Evolutionary conservation across 2,113 vertebrate species (phyloP), one percentile per base, ranked within the genome.

Genomic region (Crotalus tigris): DNA sequence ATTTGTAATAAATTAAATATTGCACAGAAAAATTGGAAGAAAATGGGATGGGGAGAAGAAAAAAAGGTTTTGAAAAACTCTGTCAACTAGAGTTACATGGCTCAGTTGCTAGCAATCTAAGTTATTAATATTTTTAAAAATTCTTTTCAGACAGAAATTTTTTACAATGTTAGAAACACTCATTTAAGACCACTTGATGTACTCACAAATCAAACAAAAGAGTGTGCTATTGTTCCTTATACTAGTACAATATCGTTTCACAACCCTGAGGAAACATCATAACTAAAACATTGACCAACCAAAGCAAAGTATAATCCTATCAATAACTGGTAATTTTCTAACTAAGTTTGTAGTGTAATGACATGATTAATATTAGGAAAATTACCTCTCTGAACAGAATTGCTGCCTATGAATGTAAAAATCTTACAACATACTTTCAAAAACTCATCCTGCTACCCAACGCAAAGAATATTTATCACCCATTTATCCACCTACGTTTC

Each of bases 1-100:
- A 96, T 96, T 93, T 49, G 85, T 10, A 95, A 96, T 90, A 92
- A 96, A 93, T 95, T 87, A 55, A 96, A 94, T 44, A 94, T 95
- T 59, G 4, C 85, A 91, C 4, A 94, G 95, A 55, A 92, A 46
- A 85, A 90, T 85, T 44, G 3, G 46, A 55, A 88, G 69, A 91
- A 95, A 89, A 69, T 87, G 93, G 81, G 55, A 57, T 12, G 23
- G 12, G n/a, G 5, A 3, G 12, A 29, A 19, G n/a, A 61, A 23
- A 49, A 90, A 90, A 90, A 46, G 44, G 49, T 93, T 53, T 12
- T 1, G 0, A 92, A 92, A 95, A 13, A 81, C 54, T 90, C 69
- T 85, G 89, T 87, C 89, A 94, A 91, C 39, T n/a, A 33, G 57
- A 53, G 81, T 90, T 81, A 95, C 44, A 0, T 29, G 44, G 26